phyloP scores from a whole-genome alignment of 1,140 invertebrate species.

The Eufriesea mexicana region DNA sequence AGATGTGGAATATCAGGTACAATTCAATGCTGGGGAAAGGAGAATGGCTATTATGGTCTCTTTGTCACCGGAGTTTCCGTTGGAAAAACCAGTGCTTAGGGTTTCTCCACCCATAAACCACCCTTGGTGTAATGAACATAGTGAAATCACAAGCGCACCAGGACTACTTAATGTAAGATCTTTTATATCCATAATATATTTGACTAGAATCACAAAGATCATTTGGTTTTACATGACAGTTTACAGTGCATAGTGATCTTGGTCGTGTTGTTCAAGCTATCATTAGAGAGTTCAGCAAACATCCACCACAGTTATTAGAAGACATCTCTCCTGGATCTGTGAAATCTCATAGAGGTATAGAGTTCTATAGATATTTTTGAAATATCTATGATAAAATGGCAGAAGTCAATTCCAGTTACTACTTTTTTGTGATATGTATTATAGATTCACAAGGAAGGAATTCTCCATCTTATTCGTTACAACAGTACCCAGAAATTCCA shows the following conservation, averaged over 20 bases:
- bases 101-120: slow-evolving; percentile 86
- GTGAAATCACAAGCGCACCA: slow-evolving; percentile 87
- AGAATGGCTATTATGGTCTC: slow-evolving; percentile 86
- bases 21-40: slow-evolving; percentile 85
- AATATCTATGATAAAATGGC: not conserved
- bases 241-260: slow-evolving; percentile 89
- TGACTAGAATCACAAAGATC: not conserved
- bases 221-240: slow-evolving; percentile 80
- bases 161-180: slow-evolving; percentile 86
- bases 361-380: slow-evolving; percentile 20
- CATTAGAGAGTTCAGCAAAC: slow-evolving; percentile 88
- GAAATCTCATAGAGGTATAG: slow-evolving; percentile 77
- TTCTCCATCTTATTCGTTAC: slow-evolving; percentile 77
- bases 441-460: slow-evolving; percentile 77
- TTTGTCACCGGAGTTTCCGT: slow-evolving; percentile 87
- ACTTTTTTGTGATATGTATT: slow-evolving; percentile 31
- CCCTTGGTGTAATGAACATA: slow-evolving; percentile 87
- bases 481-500: slow-evolving; percentile 74
- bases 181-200: slow-evolving; percentile 15
- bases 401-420: not conserved
- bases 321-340: slow-evolving; percentile 77
- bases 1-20: slow-evolving; percentile 87
- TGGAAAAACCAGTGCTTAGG: slow-evolving; percentile 87
- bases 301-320: slow-evolving; percentile 83
- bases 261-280: slow-evolving; percentile 90